These are phyloP conservation scores for Spea multiplicata DNA, from an alignment of 2,113 vertebrate genomes.

Conservation along the genomic window DNA sequence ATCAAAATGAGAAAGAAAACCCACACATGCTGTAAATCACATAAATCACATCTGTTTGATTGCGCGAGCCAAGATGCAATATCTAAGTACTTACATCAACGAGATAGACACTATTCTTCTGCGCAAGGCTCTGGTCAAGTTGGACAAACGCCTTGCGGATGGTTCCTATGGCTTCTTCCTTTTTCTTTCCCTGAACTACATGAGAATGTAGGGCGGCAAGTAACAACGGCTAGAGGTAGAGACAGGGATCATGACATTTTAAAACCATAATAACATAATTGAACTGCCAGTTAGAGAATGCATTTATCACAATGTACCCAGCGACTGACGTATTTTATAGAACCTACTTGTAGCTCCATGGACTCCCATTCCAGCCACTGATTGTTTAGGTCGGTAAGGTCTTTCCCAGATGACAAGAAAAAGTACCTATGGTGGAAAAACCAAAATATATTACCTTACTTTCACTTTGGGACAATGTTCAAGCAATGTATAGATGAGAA, in stretches of 20 bases:
- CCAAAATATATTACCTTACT: not conserved
- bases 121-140: conserved; percentile 73
- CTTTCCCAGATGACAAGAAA: conserved; percentile 73
- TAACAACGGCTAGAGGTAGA: conserved; percentile 67
- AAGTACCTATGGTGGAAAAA: conserved; percentile 70
- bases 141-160: conserved; percentile 65
- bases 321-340: not conserved
- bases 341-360: conserved; percentile 79
- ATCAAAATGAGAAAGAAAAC: not conserved
- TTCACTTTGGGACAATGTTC: no score
- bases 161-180: conserved; percentile 59
- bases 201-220: conserved; percentile 68
- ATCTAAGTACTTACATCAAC: conserved; percentile 68
- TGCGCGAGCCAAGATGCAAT: not conserved
- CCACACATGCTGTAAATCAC: not conserved
- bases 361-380: conserved; percentile 94
- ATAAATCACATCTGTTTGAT: not conserved
- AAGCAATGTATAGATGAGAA: no score
- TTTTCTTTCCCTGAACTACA: conserved; percentile 74
- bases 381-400: conserved; percentile 65
- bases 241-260: not conserved
- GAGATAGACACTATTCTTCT: conserved; percentile 66
- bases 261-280: not conserved
- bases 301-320: no score
- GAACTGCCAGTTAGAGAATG: not conserved